A percentile compares a stretch with the other conserved stretches of the same genome.
phyloP scores from a whole-genome alignment of 2,113 vertebrate genomes.

The Prolemur simus region DNA sequence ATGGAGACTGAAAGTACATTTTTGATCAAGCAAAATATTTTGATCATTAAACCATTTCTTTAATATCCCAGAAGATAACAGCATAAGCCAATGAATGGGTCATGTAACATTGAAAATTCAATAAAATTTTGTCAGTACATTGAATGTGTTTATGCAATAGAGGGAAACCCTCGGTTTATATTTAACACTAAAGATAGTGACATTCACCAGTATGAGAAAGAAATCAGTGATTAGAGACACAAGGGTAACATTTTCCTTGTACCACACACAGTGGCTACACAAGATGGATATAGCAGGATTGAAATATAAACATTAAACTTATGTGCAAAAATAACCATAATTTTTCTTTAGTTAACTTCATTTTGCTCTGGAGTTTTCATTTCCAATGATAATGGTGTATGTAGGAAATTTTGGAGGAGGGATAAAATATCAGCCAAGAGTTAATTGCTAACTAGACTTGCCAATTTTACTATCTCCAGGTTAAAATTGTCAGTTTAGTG shows the following conservation, averaged over 20 bases:
- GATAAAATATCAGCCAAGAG: background rate
- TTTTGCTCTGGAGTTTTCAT: background rate
- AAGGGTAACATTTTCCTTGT: background rate
- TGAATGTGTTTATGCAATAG: background rate
- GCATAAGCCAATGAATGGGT: background rate
- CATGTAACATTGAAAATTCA: background rate
- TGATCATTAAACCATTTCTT: background rate
- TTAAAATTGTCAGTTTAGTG: background rate
- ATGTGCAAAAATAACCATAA: background rate
- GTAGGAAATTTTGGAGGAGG: background rate
- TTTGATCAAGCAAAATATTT: background rate
- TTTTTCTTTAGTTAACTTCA: slow-evolving; percentile 2
- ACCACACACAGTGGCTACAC: background rate
- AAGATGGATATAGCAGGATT: background rate
- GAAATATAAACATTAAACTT: background rate
- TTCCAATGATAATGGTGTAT: background rate
- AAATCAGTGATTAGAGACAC: background rate
- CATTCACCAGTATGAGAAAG: background rate
- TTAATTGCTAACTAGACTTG: background rate
- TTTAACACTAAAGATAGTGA: background rate
- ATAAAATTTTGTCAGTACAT: background rate
- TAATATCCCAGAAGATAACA: background rate
- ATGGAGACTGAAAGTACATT: background rate
- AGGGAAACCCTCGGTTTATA: background rate
- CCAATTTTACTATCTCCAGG: background rate